Evolutionary conservation across 2,888 invertebrate species (phyloP), one percentile per base, ranked within the genome.

Genomic region (Tridacna crocea): DNA sequence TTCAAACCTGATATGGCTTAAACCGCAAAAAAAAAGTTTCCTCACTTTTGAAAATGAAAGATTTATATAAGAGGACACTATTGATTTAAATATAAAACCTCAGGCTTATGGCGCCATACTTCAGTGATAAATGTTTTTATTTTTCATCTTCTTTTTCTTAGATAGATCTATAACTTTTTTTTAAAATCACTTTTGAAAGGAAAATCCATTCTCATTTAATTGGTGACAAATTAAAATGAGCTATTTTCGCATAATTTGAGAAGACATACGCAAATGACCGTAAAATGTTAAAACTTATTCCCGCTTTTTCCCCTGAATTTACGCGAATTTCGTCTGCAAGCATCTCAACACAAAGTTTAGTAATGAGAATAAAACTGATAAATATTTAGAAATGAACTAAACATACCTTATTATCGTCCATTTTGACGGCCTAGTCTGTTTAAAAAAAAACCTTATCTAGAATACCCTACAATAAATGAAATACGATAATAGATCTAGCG

Each of bases 351-450:
- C 63, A 27, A 26, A 55, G 19, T 6, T 2, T 55, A 4, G 19
- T 6, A 55, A n/a, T 3, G 55, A 2, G 10, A 17, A 55, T 1
- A 55, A 55, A 55, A 6, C 2, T 17, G 17, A 4, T 1, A 55
- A 4, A 19, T 2, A 10, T 19, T 55, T n/a, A 55, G n/a, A 55
- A 55, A 17, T n/a, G n/a, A 55, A 55, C 11, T 15, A 27, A 66
- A 66, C 27, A 13, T 66, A 66, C 66, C 66, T 66, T 12, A 61
- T 17, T 61, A n/a, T 61, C 66, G n/a, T 61, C 66, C 66, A 66
- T 66, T 66, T 36, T 66, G 66, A 46, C 27, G 36, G n/a, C 46
- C 13, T 19, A 36, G 27, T 10, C 27, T 17, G 36, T 66, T 66
- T 66, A 17, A 46, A 46, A 66, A 36, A 26, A n/a, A n/a, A n/a